Base-by-base conservation (phyloP, 2,113 vertebrate species). In the Helogale parvula region DNA sequence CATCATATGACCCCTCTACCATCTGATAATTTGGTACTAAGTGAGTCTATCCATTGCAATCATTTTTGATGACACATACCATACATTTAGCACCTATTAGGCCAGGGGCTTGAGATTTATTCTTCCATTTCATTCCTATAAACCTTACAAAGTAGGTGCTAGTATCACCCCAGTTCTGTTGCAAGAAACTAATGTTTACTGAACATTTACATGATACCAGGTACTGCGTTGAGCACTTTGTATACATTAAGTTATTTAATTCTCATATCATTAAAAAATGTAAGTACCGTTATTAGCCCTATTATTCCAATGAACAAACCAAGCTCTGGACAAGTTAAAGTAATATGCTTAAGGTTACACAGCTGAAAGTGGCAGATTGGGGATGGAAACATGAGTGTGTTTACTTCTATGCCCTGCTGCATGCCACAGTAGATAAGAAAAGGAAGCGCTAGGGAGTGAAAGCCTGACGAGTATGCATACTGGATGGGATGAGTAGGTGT, bases 241-340 rank as follows among this genome's bases (percentile, higher is more conserved):
- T 23, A 71, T 92, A 54, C 16, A 11, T 94, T 92, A 45, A 87
- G 7, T 84, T 94, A 94, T 68, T 94, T 54, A 86, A 93, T 96
- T 86, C 31, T 92, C 84, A 90, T 14, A 93, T 6, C 82, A 84
- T 68, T 60, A 68, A 38, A 82, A 96, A 92, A 88, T 68, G 12
- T 86, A 92, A 94, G 4, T 86, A 52, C 50, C 7, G 27, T 69
- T 94, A 10, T 47, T 91, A 63, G 25, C 25, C 4, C 38, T 27
- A 63, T 88, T 88, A 89, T 81, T 96, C 21, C 83, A 94, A 79
- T 77, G 82, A 93, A 95, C 74, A 95, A 91, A 57, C 12, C 47
- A 60, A 83, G 35, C 11, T 35, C 76, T 90, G 83, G 45, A 65
- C 25, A 84, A 94, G 65, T 80, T 90, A 94, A 94, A 91, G 38